Base-by-base conservation (phyloP, 2,113 vertebrate genomes). In the Fregetta grallaria region DNA sequence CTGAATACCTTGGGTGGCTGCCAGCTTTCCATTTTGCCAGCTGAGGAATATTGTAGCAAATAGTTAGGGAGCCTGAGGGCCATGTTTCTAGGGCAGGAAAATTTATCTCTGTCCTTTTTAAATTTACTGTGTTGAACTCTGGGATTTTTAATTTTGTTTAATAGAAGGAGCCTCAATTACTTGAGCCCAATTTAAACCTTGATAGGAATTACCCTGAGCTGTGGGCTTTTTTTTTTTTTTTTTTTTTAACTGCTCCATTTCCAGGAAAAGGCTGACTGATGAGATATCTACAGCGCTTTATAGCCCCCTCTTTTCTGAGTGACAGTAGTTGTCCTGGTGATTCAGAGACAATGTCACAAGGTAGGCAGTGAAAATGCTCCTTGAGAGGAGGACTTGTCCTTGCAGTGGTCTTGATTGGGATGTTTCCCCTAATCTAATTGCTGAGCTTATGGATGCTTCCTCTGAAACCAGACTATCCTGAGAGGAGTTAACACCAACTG, bases 1-100 rank as follows among this genome's bases (percentile, higher is more conserved):
- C 32, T 92, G 85, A 85, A 82, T 91, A 47, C 73, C 65, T 95
- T 95, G 94, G 91, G 67, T 89, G 52, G 70, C 77, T 91, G 94
- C 96, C 96, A 97, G 80, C 25, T 95, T 96, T 96, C 71, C 49
- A 3, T 92, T 85, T 81, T 96, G 83, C 79, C 45, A 71, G 59
- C 74, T 92, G 63, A 94, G 80, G 53, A 92, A 82, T 92, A 89
- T 61, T 45, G 63, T 47, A 75, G 86, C 67, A 55, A 92, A 88
- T 65, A 59, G 75, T 70, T 30, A n/a, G 42, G 65, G 63, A 96
- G 85, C 90, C 68, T 36, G 72, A 95, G 75, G 79, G 68, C 90
- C 2, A 0, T 29, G 18, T 94, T 97, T 89, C 65, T 89, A 75
- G 72, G 76, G 77, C 75, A 85, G 66, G 52, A 96, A 74, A 75